Conservation (phyloP, 1,140 invertebrate species). For the Spodoptera frugiperda region DNA sequence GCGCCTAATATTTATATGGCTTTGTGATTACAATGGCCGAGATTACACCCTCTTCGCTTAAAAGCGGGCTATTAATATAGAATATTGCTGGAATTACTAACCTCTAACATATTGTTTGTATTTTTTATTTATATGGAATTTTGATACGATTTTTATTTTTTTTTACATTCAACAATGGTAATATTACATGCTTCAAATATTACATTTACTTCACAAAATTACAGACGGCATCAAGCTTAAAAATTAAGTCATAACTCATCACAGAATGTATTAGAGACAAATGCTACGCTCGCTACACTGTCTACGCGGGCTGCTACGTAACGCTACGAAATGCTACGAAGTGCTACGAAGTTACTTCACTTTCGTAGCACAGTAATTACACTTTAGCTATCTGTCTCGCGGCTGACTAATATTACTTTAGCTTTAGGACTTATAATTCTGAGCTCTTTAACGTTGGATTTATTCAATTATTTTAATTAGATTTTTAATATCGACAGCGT, state of each 20-base stretch:
- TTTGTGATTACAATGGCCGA: constrained; percentile 33
- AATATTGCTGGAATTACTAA: constrained; percentile 18
- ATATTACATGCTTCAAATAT: constrained; percentile 3
- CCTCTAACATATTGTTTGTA: constrained; percentile 1
- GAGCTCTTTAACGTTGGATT: constrained; percentile 39
- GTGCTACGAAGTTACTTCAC: constrained; percentile 54
- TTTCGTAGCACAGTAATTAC: constrained; percentile 55
- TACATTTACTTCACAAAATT: constrained; percentile 33
- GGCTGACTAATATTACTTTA: constrained; percentile 43
- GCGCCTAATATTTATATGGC: constrained; percentile 37
- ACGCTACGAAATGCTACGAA: constrained; percentile 53
- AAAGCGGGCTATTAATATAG: constrained; percentile 29
- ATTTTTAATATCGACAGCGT: constrained; percentile 18
- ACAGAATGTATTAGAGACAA: constrained; percentile 54
- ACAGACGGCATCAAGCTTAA: constrained; percentile 44
- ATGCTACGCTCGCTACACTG: constrained; percentile 53
- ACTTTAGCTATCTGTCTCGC: constrained; percentile 47
- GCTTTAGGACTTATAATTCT: constrained; percentile 35
- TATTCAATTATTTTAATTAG: constrained; percentile 46
- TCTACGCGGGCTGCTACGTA: constrained; percentile 44
- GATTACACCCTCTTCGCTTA: constrained; percentile 35
- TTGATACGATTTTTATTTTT: background rate
- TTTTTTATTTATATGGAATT: background rate
- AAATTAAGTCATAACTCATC: constrained; percentile 58
- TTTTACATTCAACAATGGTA: background rate